Evolutionary conservation across 1,140 invertebrate genomes (phyloP).

Genomic region (Atta colombica): DNA sequence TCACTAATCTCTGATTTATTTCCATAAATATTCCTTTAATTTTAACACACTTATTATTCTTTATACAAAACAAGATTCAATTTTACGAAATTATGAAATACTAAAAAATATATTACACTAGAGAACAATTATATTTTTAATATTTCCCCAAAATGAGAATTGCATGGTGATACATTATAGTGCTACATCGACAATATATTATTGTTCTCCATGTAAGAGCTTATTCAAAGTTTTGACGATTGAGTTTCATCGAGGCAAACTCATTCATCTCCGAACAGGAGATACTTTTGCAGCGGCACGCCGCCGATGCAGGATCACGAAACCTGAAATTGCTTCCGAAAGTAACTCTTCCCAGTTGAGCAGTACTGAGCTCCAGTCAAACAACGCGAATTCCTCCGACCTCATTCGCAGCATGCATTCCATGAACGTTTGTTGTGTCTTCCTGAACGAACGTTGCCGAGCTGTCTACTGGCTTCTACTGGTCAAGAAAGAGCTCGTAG

Average conservation of each 20-base stretch:
- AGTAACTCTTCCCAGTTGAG: conserved; percentile 45
- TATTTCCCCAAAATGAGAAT: neutral
- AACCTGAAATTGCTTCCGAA: conserved; percentile 47
- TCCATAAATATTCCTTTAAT: neutral
- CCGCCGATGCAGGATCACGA: conserved; percentile 10
- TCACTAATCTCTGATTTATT: neutral
- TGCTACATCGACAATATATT: neutral
- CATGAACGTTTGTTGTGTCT: conserved; percentile 28
- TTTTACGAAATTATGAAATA: neutral
- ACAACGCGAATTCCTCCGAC: conserved; percentile 43
- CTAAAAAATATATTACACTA: neutral
- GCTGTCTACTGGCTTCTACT: neutral
- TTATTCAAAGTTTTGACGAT: conserved; percentile 44
- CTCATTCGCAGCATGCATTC: conserved; percentile 38
- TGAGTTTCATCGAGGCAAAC: conserved; percentile 20
- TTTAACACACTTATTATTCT: neutral
- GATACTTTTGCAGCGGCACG: neutral
- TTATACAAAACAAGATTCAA: neutral
- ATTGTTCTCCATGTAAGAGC: neutral
- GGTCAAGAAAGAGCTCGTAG: conserved; percentile 16
- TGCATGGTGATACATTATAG: neutral
- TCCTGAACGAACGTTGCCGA: conserved; percentile 25
- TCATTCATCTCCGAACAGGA: conserved; percentile 22
- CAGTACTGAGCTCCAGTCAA: conserved; percentile 39
- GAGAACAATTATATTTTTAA: neutral